Conservation (phyloP, 2,888 invertebrate species). For the Harmothoe impar region DNA sequence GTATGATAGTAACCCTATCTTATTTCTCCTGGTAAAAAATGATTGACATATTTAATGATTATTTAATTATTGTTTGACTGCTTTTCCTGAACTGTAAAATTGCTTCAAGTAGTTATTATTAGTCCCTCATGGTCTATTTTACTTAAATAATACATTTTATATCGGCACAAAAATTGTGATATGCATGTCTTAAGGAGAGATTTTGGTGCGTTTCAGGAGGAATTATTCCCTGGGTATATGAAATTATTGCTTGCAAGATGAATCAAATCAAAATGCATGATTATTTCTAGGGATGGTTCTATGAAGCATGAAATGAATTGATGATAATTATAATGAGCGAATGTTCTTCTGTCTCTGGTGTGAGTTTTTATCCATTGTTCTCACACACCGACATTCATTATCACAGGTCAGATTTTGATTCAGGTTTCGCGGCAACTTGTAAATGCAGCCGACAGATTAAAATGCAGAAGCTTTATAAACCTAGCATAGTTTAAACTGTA, state of each 20-base stretch:
- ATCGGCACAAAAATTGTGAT: conserved; percentile 26
- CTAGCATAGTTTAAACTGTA: conserved; percentile 25
- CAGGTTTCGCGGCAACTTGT: conserved; percentile 17
- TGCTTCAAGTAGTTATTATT: not conserved
- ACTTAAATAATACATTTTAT: not conserved
- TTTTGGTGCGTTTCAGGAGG: not conserved
- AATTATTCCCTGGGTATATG: not conserved
- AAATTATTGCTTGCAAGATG: not conserved
- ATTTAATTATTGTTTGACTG: not conserved
- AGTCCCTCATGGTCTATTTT: not conserved
- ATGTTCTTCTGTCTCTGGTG: conserved; percentile 1
- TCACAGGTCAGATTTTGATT: conserved; percentile 10
- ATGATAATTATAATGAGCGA: not conserved
- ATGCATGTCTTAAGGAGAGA: conserved; percentile 15
- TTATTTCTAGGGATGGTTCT: not conserved
- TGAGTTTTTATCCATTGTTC: not conserved
- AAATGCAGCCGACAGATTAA: not conserved
- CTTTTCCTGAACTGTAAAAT: not conserved
- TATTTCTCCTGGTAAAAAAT: conserved; percentile 12
- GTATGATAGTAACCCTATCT: conserved; percentile 33
- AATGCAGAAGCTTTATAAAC: not conserved
- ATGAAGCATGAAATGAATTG: not conserved
- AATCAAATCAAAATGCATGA: not conserved
- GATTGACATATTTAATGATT: conserved; percentile 29
- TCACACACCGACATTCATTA: not conserved